A percentile compares a stretch with the other conserved stretches of the same genome.
Conservation (phyloP, 2,888 invertebrate genomes). For the Trichopoda pennipes region DNA sequence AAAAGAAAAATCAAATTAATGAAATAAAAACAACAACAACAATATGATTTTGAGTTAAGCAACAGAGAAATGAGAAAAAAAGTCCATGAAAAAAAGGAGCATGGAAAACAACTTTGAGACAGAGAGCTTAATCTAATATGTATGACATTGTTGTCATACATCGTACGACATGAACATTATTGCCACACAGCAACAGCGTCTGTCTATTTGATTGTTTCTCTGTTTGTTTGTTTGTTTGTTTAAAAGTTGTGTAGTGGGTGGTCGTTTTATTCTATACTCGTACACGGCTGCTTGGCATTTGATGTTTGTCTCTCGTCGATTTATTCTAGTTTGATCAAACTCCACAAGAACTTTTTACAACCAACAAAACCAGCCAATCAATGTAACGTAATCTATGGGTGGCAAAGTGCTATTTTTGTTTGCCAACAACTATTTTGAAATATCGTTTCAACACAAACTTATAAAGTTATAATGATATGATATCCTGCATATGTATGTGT, state of each 20-base stretch:
- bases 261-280: conserved; percentile 67
- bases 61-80: conserved; percentile 15
- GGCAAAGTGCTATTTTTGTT: conserved; percentile 50
- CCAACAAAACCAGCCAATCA: conserved; percentile 32
- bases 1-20: conserved; percentile 14
- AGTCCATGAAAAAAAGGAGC: conserved; percentile 47
- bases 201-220: conserved; percentile 69
- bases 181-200: conserved; percentile 63
- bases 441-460: conserved; percentile 21
- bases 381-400: conserved; percentile 58
- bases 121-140: conserved; percentile 45
- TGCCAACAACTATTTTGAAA: conserved; percentile 50
- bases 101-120: conserved; percentile 47
- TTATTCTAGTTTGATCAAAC: conserved; percentile 66
- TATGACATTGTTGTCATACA: conserved; percentile 51
- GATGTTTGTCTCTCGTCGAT: conserved; percentile 44
- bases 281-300: conserved; percentile 42
- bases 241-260: conserved; percentile 75
- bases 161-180: conserved; percentile 53
- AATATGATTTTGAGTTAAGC: conserved; percentile 17
- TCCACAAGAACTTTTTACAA: conserved; percentile 49
- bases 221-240: too few species aligned
- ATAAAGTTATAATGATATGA: conserved; percentile 38
- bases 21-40: background rate
- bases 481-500: conserved; percentile 4